Evolutionary conservation across 2,113 vertebrate genomes (phyloP).

Genomic region (Physeter macrocephalus): DNA sequence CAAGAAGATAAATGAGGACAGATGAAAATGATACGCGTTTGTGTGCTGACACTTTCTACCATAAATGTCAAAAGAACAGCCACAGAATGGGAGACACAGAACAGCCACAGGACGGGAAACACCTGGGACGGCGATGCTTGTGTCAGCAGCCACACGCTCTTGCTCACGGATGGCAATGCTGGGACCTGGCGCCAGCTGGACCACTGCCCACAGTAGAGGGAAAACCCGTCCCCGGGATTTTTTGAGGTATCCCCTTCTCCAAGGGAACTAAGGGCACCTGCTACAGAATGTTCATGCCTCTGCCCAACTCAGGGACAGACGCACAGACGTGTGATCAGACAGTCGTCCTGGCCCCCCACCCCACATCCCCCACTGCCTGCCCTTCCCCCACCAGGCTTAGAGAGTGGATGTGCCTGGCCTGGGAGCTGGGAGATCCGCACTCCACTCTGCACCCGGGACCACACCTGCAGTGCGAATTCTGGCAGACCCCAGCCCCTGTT

Average conservation of each 20-base stretch:
- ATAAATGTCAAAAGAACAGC: not conserved
- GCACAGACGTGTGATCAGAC: not conserved
- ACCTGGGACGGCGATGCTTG: rapidly evolving
- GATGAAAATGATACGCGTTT: no score
- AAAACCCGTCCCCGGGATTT: not conserved
- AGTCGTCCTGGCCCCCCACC: not conserved
- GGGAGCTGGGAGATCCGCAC: not conserved
- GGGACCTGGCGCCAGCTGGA: not conserved
- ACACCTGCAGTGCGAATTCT: not conserved
- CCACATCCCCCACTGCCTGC: not conserved
- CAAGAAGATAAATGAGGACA: not conserved
- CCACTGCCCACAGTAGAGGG: rapidly evolving
- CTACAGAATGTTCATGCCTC: not conserved
- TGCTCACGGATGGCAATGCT: rapidly evolving
- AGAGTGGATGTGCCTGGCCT: not conserved
- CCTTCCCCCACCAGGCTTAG: not conserved
- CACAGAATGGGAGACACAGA: not conserved
- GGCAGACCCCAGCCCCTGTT: not conserved
- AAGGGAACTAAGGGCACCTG: not conserved
- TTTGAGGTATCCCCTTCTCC: not conserved
- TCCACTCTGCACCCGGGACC: not conserved
- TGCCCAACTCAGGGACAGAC: not conserved
- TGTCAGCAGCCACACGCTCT: not conserved
- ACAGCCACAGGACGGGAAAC: not conserved
- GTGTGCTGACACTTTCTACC: not conserved